These are phyloP conservation scores for Liopterus haemorrhoidalis DNA, from an alignment of 2,888 invertebrate species.

Conservation along the genomic window DNA sequence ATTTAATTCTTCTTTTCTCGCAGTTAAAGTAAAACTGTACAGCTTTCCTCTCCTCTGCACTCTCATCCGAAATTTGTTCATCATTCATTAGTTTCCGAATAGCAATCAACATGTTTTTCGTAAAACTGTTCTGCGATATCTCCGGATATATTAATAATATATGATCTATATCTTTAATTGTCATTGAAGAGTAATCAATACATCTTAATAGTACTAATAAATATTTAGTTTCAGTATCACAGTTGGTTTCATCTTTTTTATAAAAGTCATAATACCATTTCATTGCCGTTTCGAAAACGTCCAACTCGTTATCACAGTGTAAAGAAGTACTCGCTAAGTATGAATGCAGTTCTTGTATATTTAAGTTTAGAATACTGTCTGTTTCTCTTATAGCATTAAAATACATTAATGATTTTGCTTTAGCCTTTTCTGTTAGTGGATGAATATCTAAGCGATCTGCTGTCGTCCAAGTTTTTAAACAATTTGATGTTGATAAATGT, in stretches of 20 bases:
- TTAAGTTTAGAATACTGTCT: constrained; percentile 36
- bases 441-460: constrained; percentile 38
- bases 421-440: constrained; percentile 40
- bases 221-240: constrained; percentile 17
- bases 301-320: constrained; percentile 38
- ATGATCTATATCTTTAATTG: constrained; percentile 34
- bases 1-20: constrained; percentile 10
- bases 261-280: constrained; percentile 42
- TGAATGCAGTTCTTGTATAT: constrained; percentile 37
- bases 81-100: constrained; percentile 29
- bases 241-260: constrained; percentile 12
- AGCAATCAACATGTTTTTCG: constrained; percentile 35
- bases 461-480: constrained; percentile 28
- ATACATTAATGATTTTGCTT: constrained; percentile 39
- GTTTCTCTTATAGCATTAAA: constrained; percentile 38
- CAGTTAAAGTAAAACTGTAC: neutral
- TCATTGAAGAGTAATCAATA: constrained; percentile 37
- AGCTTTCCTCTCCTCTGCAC: neutral
- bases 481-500: constrained; percentile 6
- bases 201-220: constrained; percentile 39
- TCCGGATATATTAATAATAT: constrained; percentile 38
- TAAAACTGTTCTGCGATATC: constrained; percentile 32
- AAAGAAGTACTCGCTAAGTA: constrained; percentile 42
- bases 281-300: constrained; percentile 41
- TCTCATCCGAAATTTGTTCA: neutral